A percentile compares a stretch with the other conserved stretches of the same genome.
Evolutionary conservation across 2,113 vertebrate species (phyloP).

Genomic region (Taxidea taxus): DNA sequence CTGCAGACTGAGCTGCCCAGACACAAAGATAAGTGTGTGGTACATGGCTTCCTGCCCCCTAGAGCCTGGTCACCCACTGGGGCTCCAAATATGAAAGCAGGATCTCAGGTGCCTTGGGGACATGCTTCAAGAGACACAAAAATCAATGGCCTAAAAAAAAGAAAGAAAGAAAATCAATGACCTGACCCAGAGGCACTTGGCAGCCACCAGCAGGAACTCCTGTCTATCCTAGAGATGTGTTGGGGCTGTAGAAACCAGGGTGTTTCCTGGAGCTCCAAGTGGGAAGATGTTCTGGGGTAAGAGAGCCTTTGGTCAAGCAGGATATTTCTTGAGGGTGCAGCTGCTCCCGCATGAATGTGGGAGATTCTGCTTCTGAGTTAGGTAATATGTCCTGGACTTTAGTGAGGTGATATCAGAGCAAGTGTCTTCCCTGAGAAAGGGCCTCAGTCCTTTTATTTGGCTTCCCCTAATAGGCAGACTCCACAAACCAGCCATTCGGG

Average conservation of each 20-base stretch:
- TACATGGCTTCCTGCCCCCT: not conserved
- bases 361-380: not conserved
- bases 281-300: not conserved
- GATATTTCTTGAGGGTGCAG: not conserved
- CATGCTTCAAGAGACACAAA: not conserved
- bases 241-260: not conserved
- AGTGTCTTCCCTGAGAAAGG: not conserved
- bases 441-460: not conserved
- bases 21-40: not conserved
- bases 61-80: not conserved
- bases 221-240: not conserved
- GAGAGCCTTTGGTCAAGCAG: not conserved
- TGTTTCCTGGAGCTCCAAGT: not conserved
- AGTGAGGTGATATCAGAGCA: not conserved
- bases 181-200: not conserved
- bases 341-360: accelerated
- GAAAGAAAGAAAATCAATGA: not conserved
- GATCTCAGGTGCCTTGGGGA: not conserved
- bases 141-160: not conserved
- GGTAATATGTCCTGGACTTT: not conserved
- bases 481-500: not conserved
- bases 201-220: not conserved
- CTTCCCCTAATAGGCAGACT: not conserved
- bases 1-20: not conserved
- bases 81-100: not conserved